Base-by-base conservation (phyloP, 2,888 invertebrate species). In the Phlogophora meticulosa region DNA sequence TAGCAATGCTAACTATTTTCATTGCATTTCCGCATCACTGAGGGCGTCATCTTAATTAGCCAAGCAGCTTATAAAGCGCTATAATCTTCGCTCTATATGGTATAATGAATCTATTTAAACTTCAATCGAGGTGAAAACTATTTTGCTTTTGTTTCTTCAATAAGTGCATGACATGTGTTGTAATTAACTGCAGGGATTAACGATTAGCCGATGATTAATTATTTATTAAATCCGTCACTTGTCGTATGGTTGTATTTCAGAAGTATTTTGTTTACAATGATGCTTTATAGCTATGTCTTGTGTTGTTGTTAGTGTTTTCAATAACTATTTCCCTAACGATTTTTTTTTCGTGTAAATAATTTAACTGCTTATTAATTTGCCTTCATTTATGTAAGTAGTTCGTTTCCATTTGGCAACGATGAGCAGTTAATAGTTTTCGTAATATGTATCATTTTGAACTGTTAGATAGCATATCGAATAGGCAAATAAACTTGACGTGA, bases 91-190 rank as follows among this genome's bases (percentile, higher is more conserved):
- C 75, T 59, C 1, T 76, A 62, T 62, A 76, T 15, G 75, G 75
- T 59, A 59, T 76, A 77, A 75, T 77, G 67, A 72, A 67, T 75
- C 67, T 75, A 75, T 75, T 76, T 62, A 67, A 67, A 49, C 53
- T 55, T 59, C 60, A 72, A 59, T 67, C 55, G 58, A 58, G 67
- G 46, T 46, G 49, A 72, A 53, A 62, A 66, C 48, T 72, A 67
- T 72, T 72, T 67, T 40, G 46, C 61, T 77, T 76, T 76, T 75
- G 58, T 75, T 66, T 71, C 43, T 71, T 59, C 32, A 61, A 53
- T n/a, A 56, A 34, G 17, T 36, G 13, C 56, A 43, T 46, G 52
- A 57, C 48, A 43, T 53, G 73, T 48, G 32, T 71, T 46, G 17
- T 66, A 71, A 71, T 46, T 56, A 22, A 20, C 20, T 49, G 32